Base-by-base conservation (phyloP, 2,113 vertebrate genomes). In the Tretioscincus oriximinensis region DNA sequence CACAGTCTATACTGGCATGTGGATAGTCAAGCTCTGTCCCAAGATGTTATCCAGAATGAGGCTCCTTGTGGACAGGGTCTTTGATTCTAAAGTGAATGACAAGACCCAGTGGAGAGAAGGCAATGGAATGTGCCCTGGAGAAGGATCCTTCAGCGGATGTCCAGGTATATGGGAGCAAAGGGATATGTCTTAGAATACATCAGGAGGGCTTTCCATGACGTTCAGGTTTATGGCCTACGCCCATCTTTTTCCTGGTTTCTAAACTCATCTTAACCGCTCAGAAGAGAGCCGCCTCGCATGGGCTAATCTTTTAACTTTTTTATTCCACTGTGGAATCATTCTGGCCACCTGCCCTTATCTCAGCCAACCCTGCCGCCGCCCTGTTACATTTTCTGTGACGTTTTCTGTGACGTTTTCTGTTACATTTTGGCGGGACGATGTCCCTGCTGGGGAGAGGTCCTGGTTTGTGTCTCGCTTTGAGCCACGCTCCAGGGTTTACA, bases 401-500 rank as follows among this genome's bases (percentile, higher is more conserved):
- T n/a, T n/a, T n/a, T n/a, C n/a, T n/a, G n/a, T n/a, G n/a, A n/a
- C n/a, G n/a, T 66, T 47, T 41, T 26, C 22, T 12, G 21, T 71
- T n/a, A 21, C 21, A 7, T 9, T 54, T 31, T 60, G 28, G 28
- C 12, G 31, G 2, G 41, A 31, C 10, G 18, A 31, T 31, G 47
- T 5, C 51, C 21, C 41, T 21, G 45, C 12, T 16, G 14, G 14
- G 14, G 14, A 58, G 14, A 18, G 21, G 64, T 28, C 14, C 20
- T 51, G 14, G 2, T 51, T 63, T 20, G 10, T 10, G 28, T 47
- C 18, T 60, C 10, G 9, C 1, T 0, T 21, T 9, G 1, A 29
- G 45, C 67, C 41, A 5, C 1, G 5, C 35, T 75, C 65, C 84
- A 49, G 4, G n/a, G 80, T 61, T 84, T 35, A 18, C 63, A 21